Base-by-base conservation (phyloP, 2,888 invertebrate species). In the Pteria penguin region DNA sequence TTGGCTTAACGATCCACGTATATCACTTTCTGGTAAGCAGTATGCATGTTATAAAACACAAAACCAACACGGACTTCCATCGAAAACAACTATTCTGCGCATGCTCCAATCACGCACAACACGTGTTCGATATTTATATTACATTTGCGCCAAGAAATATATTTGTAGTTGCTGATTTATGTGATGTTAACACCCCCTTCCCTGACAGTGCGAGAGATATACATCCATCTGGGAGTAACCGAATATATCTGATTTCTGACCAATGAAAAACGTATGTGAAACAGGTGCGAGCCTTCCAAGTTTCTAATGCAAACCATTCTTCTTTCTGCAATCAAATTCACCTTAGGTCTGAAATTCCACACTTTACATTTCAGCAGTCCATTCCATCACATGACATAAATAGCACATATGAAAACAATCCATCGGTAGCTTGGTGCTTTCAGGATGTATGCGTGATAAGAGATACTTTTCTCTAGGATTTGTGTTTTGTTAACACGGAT, bases 131-230 rank as follows among this genome's bases (percentile, higher is more conserved):
- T 57, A 68, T 68, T 57, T 52, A 32, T 18, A 32, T 60, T 60
- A 57, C 68, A 68, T 57, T 68, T 57, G 57, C 24, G n/a, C 68
- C 29, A 32, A 57, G 68, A 45, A 57, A 57, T 68, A 68, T 32
- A 68, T 68, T 57, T 57, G 68, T 68, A 57, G 29, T 18, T 68
- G 45, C 27, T 68, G 68, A 68, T 68, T 68, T 68, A 68, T 57
- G 32, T n/a, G 31, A 31, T 68, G 68, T 68, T 68, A 57, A 68
- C 68, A 68, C 68, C 68, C 68, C 68, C 11, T 18, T 32, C 33
- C 29, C 60, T 68, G 68, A 68, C 68, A 68, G 32, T 31, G 26
- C 31, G 31, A 57, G 29, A 57, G 22, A 68, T 68, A 68, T 68
- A 55, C 29, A 31, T 68, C 29, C 68, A 55, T 55, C 24, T 29